These are phyloP conservation scores for Tolmerus cingulatus DNA, from an alignment of 2,888 invertebrate genomes.

Conservation along the genomic window DNA sequence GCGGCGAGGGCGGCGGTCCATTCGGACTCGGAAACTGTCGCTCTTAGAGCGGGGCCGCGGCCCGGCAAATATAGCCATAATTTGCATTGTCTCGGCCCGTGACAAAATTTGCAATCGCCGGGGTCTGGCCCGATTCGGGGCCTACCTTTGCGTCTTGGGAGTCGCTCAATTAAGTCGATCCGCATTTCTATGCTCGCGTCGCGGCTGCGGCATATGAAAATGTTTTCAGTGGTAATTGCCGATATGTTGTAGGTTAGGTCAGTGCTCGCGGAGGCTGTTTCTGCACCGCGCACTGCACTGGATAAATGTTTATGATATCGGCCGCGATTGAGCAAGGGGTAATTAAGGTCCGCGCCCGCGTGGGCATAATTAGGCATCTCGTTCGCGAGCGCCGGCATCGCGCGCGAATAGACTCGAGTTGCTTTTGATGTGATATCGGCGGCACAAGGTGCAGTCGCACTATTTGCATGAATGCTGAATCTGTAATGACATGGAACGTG, in stretches of 20 bases:
- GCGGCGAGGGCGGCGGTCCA: no score
- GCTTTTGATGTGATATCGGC: background rate
- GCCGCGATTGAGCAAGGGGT: slow-evolving; percentile 9
- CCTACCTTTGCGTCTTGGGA: background rate
- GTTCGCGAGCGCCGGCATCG: background rate
- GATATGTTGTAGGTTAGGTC: slow-evolving; percentile 6
- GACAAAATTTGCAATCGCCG: slow-evolving; percentile 8
- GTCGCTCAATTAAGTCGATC: slow-evolving; percentile 14
- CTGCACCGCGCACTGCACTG: background rate
- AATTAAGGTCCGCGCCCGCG: background rate
- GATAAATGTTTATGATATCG: background rate
- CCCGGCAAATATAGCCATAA: background rate
- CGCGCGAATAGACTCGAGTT: background rate
- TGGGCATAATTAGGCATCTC: slow-evolving; percentile 26
- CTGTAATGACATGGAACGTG: background rate
- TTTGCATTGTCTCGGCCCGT: slow-evolving; percentile 21
- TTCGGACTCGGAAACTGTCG: background rate
- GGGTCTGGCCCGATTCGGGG: background rate
- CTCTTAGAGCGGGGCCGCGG: background rate
- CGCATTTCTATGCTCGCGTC: background rate
- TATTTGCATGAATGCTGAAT: background rate
- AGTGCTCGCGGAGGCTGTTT: slow-evolving; percentile 6
- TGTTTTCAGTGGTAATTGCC: slow-evolving; percentile 10
- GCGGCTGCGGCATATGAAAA: background rate
- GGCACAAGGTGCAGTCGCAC: background rate